Evolutionary conservation across 1,140 invertebrate genomes (phyloP).

Genomic region (Drosophila punjabiensis): DNA sequence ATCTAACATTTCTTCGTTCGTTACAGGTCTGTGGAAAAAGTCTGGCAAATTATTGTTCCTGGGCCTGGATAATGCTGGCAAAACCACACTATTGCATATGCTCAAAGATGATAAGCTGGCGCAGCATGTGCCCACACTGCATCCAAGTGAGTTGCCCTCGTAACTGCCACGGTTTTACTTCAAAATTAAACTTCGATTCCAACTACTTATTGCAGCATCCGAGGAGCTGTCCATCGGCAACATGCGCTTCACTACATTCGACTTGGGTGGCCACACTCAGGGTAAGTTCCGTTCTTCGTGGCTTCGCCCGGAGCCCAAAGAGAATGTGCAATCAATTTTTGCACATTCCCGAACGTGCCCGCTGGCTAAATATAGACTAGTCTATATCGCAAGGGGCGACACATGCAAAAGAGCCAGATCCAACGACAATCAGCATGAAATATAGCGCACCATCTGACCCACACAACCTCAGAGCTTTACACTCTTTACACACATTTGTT

Average conservation of each 20-base stretch:
- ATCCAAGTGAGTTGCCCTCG: constrained; percentile 95
- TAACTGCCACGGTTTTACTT: not conserved
- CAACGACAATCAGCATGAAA: constrained; percentile 63
- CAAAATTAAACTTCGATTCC: not conserved
- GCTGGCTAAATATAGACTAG: constrained; percentile 59
- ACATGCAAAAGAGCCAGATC: constrained; percentile 26
- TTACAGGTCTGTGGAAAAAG: constrained; percentile 98
- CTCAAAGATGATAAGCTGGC: constrained; percentile 99
- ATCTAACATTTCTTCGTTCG: not conserved
- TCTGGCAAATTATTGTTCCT: constrained; percentile 99
- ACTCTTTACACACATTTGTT: constrained; percentile 54
- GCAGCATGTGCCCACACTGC: constrained; percentile 99
- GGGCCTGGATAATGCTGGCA: constrained; percentile 99
- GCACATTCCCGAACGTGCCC: constrained; percentile 57
- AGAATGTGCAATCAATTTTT: constrained; percentile 53
- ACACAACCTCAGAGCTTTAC: constrained; percentile 47
- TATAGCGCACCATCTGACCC: constrained; percentile 55
- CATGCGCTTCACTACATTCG: constrained; percentile 99
- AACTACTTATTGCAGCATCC: constrained; percentile 89
- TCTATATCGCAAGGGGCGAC: constrained; percentile 25
- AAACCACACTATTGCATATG: constrained; percentile 99
- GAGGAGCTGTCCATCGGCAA: constrained; percentile 99
- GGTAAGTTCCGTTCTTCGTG: too few species aligned
- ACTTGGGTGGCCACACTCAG: constrained; percentile 99
- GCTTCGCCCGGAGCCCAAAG: constrained; percentile 14